Evolutionary conservation across 2,797 vertebrate genomes (phyloP), one percentile per base, ranked within the genome.

Genomic region (Ctenosaura bakeri): DNA sequence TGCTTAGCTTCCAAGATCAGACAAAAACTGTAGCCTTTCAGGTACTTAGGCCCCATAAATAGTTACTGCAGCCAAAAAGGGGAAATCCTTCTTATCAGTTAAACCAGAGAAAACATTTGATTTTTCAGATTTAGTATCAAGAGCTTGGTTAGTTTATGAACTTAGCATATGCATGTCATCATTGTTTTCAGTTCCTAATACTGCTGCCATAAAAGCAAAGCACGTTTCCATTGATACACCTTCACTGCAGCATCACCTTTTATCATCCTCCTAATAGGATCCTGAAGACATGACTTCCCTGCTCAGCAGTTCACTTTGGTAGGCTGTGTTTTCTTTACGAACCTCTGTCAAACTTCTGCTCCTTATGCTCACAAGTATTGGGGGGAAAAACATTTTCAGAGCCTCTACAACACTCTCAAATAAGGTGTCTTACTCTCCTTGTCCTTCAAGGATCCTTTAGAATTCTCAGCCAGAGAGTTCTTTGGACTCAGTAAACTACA

Each of bases 151-250:
- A 2, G 6, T 18, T 62, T 62, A 80, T 86, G 66, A 35, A 52
- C 62, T 86, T 73, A 85, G 64, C 35, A 56, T 74, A 89, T 62
- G 52, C n/a, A n/a, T 91, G 86, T 93, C 88, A 79, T 91, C 87
- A 90, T 56, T 20, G 76, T 89, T 83, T 93, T 95, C 82, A 4
- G 62, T 86, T 91, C 3, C 71, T 92, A 86, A 93, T 92, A 90
- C 81, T 85, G 93, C 92, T 91, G 89, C 77, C 74, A 87, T 91
- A 94, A 93, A 74, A 88, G 59, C 73, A 80, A 91, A 9, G 79
- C 38, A 74, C 16, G 18, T 90, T 50, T 78, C 0, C 62, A 89
- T 26, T 88, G 77, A 95, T 94, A 81, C 90, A 78, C 69, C 64
- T 91, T 94, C 88, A 84, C 93, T 92, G 89, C 83, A 86, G 26